phyloP scores from a whole-genome alignment of 2,113 vertebrate species.

The Axis porcinus region DNA sequence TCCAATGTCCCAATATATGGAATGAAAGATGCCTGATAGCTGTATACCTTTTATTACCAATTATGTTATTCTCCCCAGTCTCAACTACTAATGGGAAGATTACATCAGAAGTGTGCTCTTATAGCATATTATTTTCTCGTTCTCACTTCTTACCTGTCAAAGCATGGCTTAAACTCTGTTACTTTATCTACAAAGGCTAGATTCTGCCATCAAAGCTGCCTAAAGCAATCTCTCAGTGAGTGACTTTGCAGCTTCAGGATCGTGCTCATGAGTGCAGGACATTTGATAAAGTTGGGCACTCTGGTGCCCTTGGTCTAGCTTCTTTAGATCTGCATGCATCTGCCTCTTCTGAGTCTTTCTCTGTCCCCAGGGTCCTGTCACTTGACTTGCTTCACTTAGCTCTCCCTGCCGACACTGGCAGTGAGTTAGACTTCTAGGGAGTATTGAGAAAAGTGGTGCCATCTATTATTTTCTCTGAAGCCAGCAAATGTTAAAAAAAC shows the following conservation, averaged over 20 bases:
- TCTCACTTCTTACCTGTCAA: neutral
- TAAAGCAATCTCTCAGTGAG: neutral
- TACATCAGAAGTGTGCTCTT: neutral
- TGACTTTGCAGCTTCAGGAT: neutral
- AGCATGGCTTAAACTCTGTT: neutral
- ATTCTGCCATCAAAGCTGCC: neutral
- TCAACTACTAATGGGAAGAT: neutral
- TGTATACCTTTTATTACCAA: neutral
- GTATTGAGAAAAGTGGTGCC: neutral
- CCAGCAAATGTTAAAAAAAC: neutral
- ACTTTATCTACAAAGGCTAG: neutral
- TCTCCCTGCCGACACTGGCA: neutral
- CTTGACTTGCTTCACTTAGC: neutral
- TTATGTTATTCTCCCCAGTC: neutral
- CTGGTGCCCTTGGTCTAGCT: neutral
- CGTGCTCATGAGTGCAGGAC: neutral
- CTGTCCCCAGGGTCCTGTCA: neutral
- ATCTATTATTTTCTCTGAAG: neutral
- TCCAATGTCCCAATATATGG: neutral
- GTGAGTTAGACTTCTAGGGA: neutral
- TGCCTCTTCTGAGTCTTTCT: neutral
- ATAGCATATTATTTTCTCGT: neutral
- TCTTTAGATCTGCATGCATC: neutral
- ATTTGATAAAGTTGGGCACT: neutral
- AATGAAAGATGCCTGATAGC: neutral